Percentiles rank a stretch among this genome's conserved stretches.
Evolutionary conservation across 2,797 vertebrate species (phyloP).

Genomic region (Graptemys geographica): DNA sequence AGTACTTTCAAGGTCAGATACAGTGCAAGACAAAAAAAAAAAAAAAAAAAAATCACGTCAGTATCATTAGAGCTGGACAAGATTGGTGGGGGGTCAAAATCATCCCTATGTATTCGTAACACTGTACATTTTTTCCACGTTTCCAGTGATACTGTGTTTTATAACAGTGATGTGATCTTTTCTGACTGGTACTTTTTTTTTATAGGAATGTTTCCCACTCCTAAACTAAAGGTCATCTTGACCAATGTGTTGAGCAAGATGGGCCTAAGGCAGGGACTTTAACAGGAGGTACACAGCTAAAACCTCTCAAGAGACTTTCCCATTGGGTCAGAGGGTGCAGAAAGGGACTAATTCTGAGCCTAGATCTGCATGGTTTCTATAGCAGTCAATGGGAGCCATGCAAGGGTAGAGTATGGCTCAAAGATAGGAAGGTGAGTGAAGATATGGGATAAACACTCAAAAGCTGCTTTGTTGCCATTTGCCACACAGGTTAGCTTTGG

Average conservation of each 20-base stretch:
- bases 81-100: accelerated
- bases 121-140: not conserved
- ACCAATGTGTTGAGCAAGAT: not conserved
- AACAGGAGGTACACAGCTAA: no score
- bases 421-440: not conserved
- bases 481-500: not conserved
- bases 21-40: not conserved
- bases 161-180: not conserved
- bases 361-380: accelerated
- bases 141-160: not conserved
- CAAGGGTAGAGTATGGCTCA: not conserved
- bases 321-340: not conserved
- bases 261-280: not conserved
- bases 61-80: not conserved
- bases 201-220: not conserved
- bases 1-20: constrained; percentile 8
- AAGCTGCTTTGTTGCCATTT: not conserved
- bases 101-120: accelerated
- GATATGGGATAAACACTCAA: not conserved
- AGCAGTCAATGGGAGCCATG: not conserved
- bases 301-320: not conserved
- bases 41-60: not conserved
- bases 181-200: accelerated
- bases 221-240: not conserved
- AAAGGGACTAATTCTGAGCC: not conserved